Percentiles rank a stretch among this genome's conserved stretches.
phyloP scores from a whole-genome alignment of 1,140 invertebrate species.

The Phymorhynchus buccinoides region DNA sequence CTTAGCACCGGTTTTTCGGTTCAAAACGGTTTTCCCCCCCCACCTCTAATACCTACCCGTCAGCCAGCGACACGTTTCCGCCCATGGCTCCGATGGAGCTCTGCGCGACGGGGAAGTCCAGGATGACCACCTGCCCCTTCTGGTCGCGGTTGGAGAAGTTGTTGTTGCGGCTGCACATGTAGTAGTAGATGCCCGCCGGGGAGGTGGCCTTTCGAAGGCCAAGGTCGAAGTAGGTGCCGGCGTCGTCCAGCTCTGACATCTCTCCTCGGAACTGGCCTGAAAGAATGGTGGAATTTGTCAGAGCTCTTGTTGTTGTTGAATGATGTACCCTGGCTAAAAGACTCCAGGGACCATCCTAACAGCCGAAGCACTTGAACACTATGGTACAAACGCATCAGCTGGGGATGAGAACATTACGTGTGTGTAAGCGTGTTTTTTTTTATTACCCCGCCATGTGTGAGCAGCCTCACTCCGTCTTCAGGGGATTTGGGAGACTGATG shows the following conservation, averaged over 20 bases:
- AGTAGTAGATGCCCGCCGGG: slow-evolving; percentile 66
- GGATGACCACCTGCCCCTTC: slow-evolving; percentile 65
- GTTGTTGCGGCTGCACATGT: slow-evolving; percentile 72
- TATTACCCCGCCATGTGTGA: too few species aligned
- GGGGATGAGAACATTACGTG: too few species aligned
- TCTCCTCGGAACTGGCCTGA: slow-evolving; percentile 67
- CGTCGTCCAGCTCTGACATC: slow-evolving; percentile 70
- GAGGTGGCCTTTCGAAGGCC: slow-evolving; percentile 60
- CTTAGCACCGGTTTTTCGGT: too few species aligned
- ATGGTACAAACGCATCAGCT: too few species aligned
- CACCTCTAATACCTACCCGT: slow-evolving; percentile 60
- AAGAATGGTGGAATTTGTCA: not conserved
- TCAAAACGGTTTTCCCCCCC: too few species aligned
- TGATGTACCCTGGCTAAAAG: too few species aligned
- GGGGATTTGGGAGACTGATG: too few species aligned
- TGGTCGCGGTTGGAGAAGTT: slow-evolving; percentile 73
- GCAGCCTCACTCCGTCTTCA: too few species aligned
- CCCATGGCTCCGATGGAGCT: slow-evolving; percentile 66
- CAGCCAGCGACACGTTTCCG: slow-evolving; percentile 56
- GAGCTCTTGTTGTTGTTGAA: not conserved
- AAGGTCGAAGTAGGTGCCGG: slow-evolving; percentile 72
- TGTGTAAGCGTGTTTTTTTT: too few species aligned
- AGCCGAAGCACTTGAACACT: too few species aligned
- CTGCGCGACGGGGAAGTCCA: slow-evolving; percentile 37
- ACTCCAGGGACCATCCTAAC: too few species aligned